Evolutionary conservation across 1,140 invertebrate genomes (phyloP).

Genomic region (Trichoplusia ni): DNA sequence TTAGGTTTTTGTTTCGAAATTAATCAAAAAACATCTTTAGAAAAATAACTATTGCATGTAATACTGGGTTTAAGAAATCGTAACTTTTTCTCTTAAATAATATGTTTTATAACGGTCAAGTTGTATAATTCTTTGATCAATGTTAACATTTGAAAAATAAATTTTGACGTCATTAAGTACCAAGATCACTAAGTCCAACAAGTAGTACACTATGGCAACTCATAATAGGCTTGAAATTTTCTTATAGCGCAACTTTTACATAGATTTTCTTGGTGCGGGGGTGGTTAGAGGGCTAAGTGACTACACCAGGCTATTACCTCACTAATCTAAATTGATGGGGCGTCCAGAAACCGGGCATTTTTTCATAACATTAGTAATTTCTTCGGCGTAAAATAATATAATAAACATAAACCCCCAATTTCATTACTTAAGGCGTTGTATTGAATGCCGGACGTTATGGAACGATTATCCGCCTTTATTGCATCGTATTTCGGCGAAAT

Average conservation of each 20-base stretch:
- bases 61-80: too few relatives aligned
- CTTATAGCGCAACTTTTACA: conserved; percentile 76
- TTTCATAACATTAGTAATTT: conserved; percentile 78
- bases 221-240: conserved; percentile 79
- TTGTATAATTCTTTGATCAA: too few relatives aligned
- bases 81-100: too few relatives aligned
- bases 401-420: conserved; percentile 61
- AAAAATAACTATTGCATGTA: too few relatives aligned
- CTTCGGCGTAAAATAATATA: conserved; percentile 77
- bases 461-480: conserved; percentile 42
- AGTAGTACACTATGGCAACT: conserved; percentile 65
- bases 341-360: conserved; percentile 70
- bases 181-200: conserved; percentile 41
- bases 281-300: conserved; percentile 45
- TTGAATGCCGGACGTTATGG: conserved; percentile 43
- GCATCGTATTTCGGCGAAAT: conserved; percentile 36
- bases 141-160: too few relatives aligned
- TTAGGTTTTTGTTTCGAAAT: too few relatives aligned
- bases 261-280: conserved; percentile 74
- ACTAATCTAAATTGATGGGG: conserved; percentile 80
- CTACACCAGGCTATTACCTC: conserved; percentile 63
- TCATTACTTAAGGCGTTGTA: conserved; percentile 72
- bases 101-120: too few relatives aligned
- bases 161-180: conserved; percentile 42
- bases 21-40: too few relatives aligned